Conservation (phyloP, 2,797 vertebrate genomes). For the Lerista edwardsae region DNA sequence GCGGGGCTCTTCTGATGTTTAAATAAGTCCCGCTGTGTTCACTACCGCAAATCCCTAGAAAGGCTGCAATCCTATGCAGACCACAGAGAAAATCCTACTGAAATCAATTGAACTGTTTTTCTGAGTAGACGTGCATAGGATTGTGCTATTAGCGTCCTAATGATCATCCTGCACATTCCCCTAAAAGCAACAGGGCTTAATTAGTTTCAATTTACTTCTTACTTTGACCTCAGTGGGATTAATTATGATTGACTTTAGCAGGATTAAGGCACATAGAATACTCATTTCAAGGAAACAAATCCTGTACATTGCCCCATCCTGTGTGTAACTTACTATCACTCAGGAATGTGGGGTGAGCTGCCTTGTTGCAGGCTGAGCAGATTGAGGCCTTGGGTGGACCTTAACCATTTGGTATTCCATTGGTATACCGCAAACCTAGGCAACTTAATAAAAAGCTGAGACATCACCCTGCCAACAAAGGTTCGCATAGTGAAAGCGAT, state of each 20-base stretch:
- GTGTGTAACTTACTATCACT: neutral
- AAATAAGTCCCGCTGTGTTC: too few relatives aligned
- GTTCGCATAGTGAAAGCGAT: too few relatives aligned
- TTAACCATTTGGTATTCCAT: neutral
- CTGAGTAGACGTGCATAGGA: too few relatives aligned
- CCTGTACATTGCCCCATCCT: neutral
- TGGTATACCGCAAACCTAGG: too few relatives aligned
- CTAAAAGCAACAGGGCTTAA: neutral
- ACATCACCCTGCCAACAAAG: too few relatives aligned
- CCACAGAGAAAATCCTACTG: too few relatives aligned
- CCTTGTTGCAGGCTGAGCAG: neutral
- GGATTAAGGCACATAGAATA: neutral
- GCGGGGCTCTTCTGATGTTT: too few relatives aligned
- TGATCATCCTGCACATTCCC: neutral
- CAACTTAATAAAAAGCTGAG: too few relatives aligned
- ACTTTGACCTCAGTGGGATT: neutral
- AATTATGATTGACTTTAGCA: neutral
- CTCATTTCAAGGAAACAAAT: neutral
- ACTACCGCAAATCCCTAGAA: too few relatives aligned
- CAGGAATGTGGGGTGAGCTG: neutral
- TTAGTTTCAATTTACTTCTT: neutral
- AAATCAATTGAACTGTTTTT: too few relatives aligned
- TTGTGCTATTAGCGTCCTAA: neutral
- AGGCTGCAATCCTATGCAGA: too few relatives aligned
- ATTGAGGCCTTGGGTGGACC: neutral